These are phyloP conservation scores for Spisula solida DNA, from an alignment of 2,888 invertebrate species.

Conservation along the genomic window DNA sequence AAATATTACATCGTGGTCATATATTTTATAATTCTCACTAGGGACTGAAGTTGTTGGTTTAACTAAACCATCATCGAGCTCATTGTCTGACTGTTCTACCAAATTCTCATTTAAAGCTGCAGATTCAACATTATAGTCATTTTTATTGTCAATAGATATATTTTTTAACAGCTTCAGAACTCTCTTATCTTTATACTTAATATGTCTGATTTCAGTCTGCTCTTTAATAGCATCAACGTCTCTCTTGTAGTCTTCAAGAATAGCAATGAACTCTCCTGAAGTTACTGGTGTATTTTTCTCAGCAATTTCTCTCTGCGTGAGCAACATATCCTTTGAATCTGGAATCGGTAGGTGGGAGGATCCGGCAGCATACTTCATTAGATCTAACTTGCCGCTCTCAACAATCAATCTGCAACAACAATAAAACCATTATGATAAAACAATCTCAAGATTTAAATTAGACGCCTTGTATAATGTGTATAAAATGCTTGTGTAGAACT, in stretches of 20 bases:
- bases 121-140: neutral
- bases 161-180: slow-evolving; percentile 8
- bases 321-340: slow-evolving; percentile 10
- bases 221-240: slow-evolving; percentile 33
- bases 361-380: slow-evolving; percentile 77
- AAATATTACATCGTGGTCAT: no score
- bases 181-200: slow-evolving; percentile 20
- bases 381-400: slow-evolving; percentile 60
- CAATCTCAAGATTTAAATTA: no score
- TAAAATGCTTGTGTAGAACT: no score
- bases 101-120: neutral
- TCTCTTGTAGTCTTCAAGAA: slow-evolving; percentile 43
- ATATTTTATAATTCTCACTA: neutral
- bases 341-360: slow-evolving; percentile 67
- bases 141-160: neutral
- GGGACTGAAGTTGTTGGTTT: neutral
- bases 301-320: slow-evolving; percentile 47
- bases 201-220: neutral
- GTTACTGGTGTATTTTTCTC: slow-evolving; percentile 51
- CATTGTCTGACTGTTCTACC: no score
- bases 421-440: neutral
- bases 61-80: neutral
- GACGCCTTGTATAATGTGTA: no score
- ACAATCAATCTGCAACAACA: slow-evolving; percentile 52
- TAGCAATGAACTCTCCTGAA: slow-evolving; percentile 50